phyloP scores from a whole-genome alignment of 2,113 vertebrate species.

The Paedocypris sp. region DNA sequence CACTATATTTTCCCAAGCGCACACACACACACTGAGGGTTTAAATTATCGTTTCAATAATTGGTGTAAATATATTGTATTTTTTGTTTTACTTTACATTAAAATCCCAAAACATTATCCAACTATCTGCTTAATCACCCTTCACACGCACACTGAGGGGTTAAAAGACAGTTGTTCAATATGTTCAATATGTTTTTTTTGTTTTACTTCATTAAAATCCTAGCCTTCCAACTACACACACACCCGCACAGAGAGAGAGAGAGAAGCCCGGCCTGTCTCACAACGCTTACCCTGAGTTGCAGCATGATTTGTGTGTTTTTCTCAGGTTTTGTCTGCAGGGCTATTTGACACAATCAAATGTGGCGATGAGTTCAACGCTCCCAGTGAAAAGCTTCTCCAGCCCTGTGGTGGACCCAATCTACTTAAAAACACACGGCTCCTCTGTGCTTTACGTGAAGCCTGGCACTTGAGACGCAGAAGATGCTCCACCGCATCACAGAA shows the following conservation, averaged over 20 bases:
- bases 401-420: not conserved
- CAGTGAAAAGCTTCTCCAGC: slow-evolving; percentile 7
- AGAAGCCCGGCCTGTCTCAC: not conserved
- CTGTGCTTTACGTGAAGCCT: not conserved
- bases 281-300: not conserved
- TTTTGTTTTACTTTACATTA: too few relatives aligned
- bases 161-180: too few relatives aligned
- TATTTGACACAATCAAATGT: not conserved
- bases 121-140: too few relatives aligned
- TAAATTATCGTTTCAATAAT: too few relatives aligned
- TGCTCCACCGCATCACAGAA: not conserved
- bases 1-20: too few relatives aligned
- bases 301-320: not conserved
- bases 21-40: too few relatives aligned
- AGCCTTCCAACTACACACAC: too few relatives aligned
- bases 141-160: too few relatives aligned
- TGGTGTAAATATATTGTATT: too few relatives aligned
- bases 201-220: too few relatives aligned
- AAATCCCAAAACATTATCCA: too few relatives aligned
- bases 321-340: not conserved
- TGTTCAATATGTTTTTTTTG: too few relatives aligned
- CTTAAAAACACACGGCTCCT: not conserved
- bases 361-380: slow-evolving; percentile 9
- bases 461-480: not conserved
- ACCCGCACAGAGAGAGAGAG: not conserved